Base-by-base conservation (phyloP, 2,113 vertebrate genomes). In the Lepisosteus osseus region DNA sequence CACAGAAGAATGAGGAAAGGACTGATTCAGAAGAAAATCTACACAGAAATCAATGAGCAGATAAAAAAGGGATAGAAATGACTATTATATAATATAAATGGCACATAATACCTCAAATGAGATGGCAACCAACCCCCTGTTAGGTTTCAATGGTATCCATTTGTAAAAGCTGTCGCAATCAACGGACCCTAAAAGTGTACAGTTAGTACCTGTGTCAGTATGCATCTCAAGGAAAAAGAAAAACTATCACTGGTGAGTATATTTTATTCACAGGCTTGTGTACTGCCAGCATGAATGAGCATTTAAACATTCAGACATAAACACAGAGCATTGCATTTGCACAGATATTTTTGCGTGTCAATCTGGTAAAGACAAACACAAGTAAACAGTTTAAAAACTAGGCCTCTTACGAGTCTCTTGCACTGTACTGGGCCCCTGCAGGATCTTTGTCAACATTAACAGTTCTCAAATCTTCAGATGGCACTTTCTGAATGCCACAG, bases 81-180 rank as follows among this genome's bases (percentile, higher is more conserved):
- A 72, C 13, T 57, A 67, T 12, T 65, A 67, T 72, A 78, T 81
- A 87, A 86, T 80, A 92, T 86, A 88, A 90, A 90, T 80, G 90
- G 90, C 90, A 92, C 87, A 92, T 84, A 94, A 94, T 98, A 98
- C 97, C 97, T 98, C 94, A 92, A 91, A 93, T 92, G 94, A 95
- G 95, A 95, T 95, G 95, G 95, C 93, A 94, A 95, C 92, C 90
- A 88, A 94, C 93, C 94, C 93, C 91, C 94, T 93, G 94, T 88
- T 92, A 91, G 90, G 88, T 88, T 95, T 99, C 97, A 99, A 94
- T 99, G 97, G 96, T 99, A 99, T 98, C 97, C 97, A 92, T 99
- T 99, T 97, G 97, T 99, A 96, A 99, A 99, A 94, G 97, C 97
- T 94, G 97, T 98, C 88, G 97, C 97, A 95, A 99, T 99, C 96